Evolutionary conservation across 2,113 vertebrate genomes (phyloP), one percentile per base, ranked within the genome.

Genomic region (Mormoops blainvillei): DNA sequence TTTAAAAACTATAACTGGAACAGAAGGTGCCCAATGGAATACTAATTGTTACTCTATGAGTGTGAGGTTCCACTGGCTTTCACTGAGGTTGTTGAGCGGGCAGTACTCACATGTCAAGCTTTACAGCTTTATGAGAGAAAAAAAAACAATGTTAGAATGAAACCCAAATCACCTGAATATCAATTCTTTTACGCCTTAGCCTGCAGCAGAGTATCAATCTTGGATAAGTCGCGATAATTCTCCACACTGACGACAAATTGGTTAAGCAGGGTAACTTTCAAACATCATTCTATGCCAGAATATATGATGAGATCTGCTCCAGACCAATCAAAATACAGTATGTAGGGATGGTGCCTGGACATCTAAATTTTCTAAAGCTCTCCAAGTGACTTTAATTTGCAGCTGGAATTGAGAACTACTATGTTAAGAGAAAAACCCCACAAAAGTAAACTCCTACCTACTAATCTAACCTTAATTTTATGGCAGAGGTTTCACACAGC

Each of bases 1-100:
- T 83, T 96, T 95, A 83, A 89, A 96, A 91, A 73, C 74, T 92
- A 19, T 71, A 94, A 65, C 41, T 77, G 36, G 12, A 92, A 89
- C 31, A 76, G 45, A 43, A 77, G 43, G 52, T 73, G 71, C 38
- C 26, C 58, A 73, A 5, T 85, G 61, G 76, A 95, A 92, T 73
- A 48, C 70, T 85, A 89, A 94, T 67, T 97, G 38, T 76, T 89
- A 91, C 77, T 92, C 80, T 61, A 8, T 52, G 70, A 80, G 18
- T 85, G 77, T 95, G 90, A 73, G 11, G 16, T 54, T 88, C 45
- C 50, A 56, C 43, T 74, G 71, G 3, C 63, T 54, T 89, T 91
- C 54, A 73, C 16, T 85, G 19, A 50, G 84, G 41, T 31, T 63
- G 31, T 38, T 82, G 38, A 91, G 50, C 33, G 19, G 65, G 18